phyloP scores from a whole-genome alignment of 2,797 vertebrate species.

The Pseudochirops corinnae region DNA sequence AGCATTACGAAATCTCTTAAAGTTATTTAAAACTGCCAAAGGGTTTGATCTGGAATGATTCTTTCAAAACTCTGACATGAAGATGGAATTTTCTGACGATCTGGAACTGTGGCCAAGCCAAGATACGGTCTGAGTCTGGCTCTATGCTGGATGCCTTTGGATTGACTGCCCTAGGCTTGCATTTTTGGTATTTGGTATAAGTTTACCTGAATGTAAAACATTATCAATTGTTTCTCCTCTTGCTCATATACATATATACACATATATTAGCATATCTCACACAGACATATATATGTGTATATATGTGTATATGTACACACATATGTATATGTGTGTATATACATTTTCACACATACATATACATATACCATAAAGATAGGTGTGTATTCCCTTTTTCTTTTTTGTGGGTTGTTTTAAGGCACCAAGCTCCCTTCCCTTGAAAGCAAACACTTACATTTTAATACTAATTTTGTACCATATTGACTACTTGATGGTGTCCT shows the following conservation, averaged over 20 bases:
- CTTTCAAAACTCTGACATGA: constrained; percentile 49
- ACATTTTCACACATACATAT: background rate
- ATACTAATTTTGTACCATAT: background rate
- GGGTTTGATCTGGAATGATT: constrained; percentile 55
- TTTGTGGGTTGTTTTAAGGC: background rate
- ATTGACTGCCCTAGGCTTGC: constrained; percentile 31
- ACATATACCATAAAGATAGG: background rate
- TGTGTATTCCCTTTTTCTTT: background rate
- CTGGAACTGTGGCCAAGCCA: constrained; percentile 15
- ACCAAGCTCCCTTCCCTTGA: background rate
- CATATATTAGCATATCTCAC: background rate
- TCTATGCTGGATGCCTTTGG: constrained; percentile 65
- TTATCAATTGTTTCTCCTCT: constrained; percentile 67
- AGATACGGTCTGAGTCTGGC: constrained; percentile 29
- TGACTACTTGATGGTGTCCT: too few species aligned
- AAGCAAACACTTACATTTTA: background rate
- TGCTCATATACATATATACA: constrained; percentile 28
- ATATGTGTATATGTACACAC: too few species aligned
- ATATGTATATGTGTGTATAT: too few species aligned
- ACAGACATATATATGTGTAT: background rate
- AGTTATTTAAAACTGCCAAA: constrained; percentile 25
- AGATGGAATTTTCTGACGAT: constrained; percentile 15
- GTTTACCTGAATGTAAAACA: constrained; percentile 30
- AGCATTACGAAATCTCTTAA: constrained; percentile 24
- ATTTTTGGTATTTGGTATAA: constrained; percentile 25